Base-by-base conservation (phyloP, 2,797 vertebrate species). In the Discoglossus pictus region DNA sequence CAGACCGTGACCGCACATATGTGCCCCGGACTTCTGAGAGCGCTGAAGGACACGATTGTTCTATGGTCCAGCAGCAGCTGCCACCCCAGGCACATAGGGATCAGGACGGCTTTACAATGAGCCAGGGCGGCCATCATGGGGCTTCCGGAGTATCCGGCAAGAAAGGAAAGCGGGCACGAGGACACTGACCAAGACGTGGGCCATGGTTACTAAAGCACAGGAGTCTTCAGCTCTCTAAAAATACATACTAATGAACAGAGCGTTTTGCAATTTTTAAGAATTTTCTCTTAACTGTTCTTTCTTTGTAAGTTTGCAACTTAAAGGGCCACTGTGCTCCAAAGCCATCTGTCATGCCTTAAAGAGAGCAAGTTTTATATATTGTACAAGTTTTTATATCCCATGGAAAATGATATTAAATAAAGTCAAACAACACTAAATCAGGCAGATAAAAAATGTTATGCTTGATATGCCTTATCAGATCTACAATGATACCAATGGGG, bases 1-100 rank as follows among this genome's bases (percentile, higher is more conserved):
- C 31, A 44, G 21, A 44, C 56, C 56, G 35, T 60, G 56, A 20
- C 24, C 4, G 40, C 56, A 60, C 56, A 60, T 46, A 16, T 60
- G 56, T 13, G 13, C 42, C 31, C 56, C 24, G 35, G 56, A 16
- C 24, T 18, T 44, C 11, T 13, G 20, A 53, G 51, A 18, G 40
- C 39, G 13, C 31, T 44, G 7, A 59, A 43, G n/a, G 36, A 9
- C 2, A 4, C n/a, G 44, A 24, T 59, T 44, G 31, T 24, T 59
- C 15, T 17, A 16, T 31, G 42, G 39, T 12, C 39, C 56, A 60
- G 42, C 16, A 20, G 34, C 56, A 60, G 56, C 56, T 60, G 56
- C 24, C n/a, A 6, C n/a, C n/a, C 40, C 56, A 60, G 42, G 24
- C 39, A 18, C 6, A n/a, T 11, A 35, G 18, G 17, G 17, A 6